Percentiles rank a stretch among this genome's conserved stretches.
These are phyloP conservation scores for Ranitomeya variabilis DNA, from an alignment of 2,113 vertebrate genomes.

Conservation along the genomic window DNA sequence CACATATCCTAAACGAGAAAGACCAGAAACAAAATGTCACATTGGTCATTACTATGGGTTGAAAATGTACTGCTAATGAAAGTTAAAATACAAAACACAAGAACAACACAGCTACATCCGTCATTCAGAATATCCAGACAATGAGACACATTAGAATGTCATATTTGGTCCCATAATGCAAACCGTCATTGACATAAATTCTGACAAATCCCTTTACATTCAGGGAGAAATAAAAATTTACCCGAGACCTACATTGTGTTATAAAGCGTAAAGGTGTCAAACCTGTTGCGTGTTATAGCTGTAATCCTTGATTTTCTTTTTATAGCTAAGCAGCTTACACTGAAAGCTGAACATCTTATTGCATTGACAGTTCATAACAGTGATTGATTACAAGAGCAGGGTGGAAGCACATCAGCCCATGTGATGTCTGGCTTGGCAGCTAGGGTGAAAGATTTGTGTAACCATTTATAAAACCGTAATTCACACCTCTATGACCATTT, in stretches of 20 bases:
- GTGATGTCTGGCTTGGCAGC: conserved; percentile 50
- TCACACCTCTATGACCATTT: background rate
- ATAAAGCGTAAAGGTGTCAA: conserved; percentile 41
- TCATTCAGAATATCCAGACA: background rate
- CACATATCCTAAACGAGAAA: too few species aligned
- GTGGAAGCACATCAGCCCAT: conserved; percentile 41
- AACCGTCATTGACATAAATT: background rate
- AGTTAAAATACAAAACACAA: background rate
- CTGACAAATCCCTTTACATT: background rate
- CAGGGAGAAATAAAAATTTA: conserved; percentile 24
- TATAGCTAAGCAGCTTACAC: conserved; percentile 50
- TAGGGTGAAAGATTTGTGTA: conserved; percentile 44
- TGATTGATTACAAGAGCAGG: conserved; percentile 55
- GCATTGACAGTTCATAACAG: conserved; percentile 57
- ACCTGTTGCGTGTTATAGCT: conserved; percentile 46
- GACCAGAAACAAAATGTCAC: too few species aligned
- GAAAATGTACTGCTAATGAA: too few species aligned
- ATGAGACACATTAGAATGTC: background rate
- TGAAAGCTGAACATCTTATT: conserved; percentile 54
- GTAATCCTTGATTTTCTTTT: conserved; percentile 49
- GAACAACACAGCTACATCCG: background rate
- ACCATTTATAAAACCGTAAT: conserved; percentile 22
- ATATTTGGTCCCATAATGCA: background rate
- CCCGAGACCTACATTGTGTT: conserved; percentile 35
- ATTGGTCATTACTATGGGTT: too few species aligned